phyloP scores from a whole-genome alignment of 2,113 vertebrate species.

The Aphyosemion australe region DNA sequence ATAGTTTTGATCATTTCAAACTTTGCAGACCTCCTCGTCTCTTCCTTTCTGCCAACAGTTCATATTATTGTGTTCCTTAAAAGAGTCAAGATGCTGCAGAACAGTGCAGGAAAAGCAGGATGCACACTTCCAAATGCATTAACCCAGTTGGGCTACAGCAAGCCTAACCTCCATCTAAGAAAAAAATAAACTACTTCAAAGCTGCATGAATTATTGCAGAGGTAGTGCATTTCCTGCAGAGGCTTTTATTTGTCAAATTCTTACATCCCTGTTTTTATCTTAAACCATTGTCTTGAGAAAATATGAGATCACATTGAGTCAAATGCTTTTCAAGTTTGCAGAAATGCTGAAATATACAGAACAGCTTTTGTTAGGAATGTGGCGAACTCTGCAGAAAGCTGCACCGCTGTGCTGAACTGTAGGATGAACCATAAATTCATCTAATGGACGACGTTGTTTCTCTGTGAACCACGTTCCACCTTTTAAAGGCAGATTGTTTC shows the following conservation, averaged over 20 bases:
- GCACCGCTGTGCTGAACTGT: neutral
- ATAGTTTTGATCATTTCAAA: neutral
- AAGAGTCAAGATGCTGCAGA: neutral
- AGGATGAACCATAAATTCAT: neutral
- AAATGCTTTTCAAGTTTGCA: neutral
- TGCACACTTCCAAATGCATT: conserved; percentile 21
- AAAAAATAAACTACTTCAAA: conserved; percentile 20
- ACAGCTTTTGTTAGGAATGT: neutral
- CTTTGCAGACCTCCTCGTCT: neutral
- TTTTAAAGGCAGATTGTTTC: no score
- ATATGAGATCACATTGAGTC: conserved; percentile 22
- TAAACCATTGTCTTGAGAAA: neutral
- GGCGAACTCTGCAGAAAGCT: neutral
- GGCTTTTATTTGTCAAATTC: conserved; percentile 10
- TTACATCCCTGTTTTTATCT: neutral
- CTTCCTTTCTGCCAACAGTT: neutral
- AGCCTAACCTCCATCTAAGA: conserved; percentile 4
- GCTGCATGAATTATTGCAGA: conserved; percentile 22
- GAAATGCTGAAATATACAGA: conserved; percentile 7
- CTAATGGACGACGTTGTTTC: no score
- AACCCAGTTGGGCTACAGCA: conserved; percentile 13
- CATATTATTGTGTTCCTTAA: neutral
- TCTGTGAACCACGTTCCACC: no score
- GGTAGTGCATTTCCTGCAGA: neutral
- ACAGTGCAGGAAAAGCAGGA: neutral